Conservation (phyloP, 1,140 invertebrate genomes). For the Drosophila navojoa region DNA sequence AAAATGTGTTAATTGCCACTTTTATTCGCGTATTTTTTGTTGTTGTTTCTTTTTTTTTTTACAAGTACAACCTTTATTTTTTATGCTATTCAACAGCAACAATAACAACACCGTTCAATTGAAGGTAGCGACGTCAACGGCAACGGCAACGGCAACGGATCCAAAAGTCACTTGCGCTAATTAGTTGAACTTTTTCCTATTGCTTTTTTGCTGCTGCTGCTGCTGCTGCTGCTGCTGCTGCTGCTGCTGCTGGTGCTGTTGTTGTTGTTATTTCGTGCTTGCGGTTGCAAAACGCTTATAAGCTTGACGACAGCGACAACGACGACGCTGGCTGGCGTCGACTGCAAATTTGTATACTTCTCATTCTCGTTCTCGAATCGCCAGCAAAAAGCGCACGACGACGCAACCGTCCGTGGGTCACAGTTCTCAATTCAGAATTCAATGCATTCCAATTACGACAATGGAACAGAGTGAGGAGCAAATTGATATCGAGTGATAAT, state of each 20-base stretch:
- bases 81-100: slow-evolving; percentile 27
- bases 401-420: slow-evolving; percentile 18
- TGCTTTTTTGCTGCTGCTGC: slow-evolving; percentile 11
- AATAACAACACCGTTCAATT: slow-evolving; percentile 27
- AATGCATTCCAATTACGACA: slow-evolving; percentile 54
- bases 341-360: slow-evolving; percentile 38
- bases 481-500: slow-evolving; percentile 46
- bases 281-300: slow-evolving; percentile 61
- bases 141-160: slow-evolving; percentile 28
- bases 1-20: slow-evolving; percentile 73
- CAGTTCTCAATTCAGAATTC: slow-evolving; percentile 49
- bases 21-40: slow-evolving; percentile 16
- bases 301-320: slow-evolving; percentile 17
- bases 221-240: background rate
- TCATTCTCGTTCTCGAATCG: slow-evolving; percentile 45
- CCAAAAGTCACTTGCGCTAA: slow-evolving; percentile 81
- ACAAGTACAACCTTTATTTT: slow-evolving; percentile 40
- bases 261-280: slow-evolving; percentile 28
- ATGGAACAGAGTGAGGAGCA: slow-evolving; percentile 46
- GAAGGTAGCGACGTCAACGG: slow-evolving; percentile 13
- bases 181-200: slow-evolving; percentile 72
- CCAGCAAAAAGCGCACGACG: slow-evolving; percentile 35
- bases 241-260: slow-evolving; percentile 35
- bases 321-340: background rate
- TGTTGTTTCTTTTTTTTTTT: slow-evolving; percentile 30